These are phyloP conservation scores for Rhynchophorus ferrugineus DNA, from an alignment of 1,140 invertebrate species.

Conservation along the genomic window DNA sequence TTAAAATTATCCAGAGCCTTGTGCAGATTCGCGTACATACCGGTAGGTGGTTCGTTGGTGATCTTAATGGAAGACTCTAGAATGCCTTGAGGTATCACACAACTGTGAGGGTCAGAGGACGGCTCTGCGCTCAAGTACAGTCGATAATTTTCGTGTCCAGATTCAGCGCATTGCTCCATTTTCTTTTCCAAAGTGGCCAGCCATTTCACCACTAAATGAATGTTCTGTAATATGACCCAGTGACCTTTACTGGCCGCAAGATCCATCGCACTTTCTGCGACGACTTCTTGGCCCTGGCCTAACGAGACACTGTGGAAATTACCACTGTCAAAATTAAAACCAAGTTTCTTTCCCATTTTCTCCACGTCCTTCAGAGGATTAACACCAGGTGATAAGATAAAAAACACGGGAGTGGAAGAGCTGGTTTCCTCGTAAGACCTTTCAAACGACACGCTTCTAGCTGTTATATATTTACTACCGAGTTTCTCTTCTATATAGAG, in stretches of 20 bases:
- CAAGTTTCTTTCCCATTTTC: constrained; percentile 65
- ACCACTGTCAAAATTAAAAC: constrained; percentile 70
- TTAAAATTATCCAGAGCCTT: constrained; percentile 91
- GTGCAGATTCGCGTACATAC: constrained; percentile 89
- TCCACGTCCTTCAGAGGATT: constrained; percentile 90
- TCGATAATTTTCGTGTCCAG: constrained; percentile 62
- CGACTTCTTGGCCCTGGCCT: constrained; percentile 89
- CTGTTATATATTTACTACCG: constrained; percentile 74
- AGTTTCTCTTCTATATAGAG: constrained; percentile 80
- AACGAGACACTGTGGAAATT: constrained; percentile 92
- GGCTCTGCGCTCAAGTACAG: constrained; percentile 57
- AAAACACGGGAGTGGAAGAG: constrained; percentile 81
- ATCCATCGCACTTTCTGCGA: constrained; percentile 82
- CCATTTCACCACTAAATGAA: constrained; percentile 88
- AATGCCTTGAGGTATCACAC: constrained; percentile 64
- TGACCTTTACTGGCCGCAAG: constrained; percentile 70
- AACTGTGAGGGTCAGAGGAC: constrained; percentile 41
- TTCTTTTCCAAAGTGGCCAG: constrained; percentile 82
- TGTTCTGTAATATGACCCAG: constrained; percentile 90
- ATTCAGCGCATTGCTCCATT: constrained; percentile 69
- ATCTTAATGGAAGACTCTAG: constrained; percentile 93
- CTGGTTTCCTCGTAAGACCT: constrained; percentile 83
- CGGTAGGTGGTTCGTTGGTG: constrained; percentile 91
- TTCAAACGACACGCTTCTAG: constrained; percentile 67
- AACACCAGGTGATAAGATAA: constrained; percentile 90